Evolutionary conservation across 2,888 invertebrate species (phyloP), one percentile per base, ranked within the genome.

Genomic region (Hypomecis atomaria): DNA sequence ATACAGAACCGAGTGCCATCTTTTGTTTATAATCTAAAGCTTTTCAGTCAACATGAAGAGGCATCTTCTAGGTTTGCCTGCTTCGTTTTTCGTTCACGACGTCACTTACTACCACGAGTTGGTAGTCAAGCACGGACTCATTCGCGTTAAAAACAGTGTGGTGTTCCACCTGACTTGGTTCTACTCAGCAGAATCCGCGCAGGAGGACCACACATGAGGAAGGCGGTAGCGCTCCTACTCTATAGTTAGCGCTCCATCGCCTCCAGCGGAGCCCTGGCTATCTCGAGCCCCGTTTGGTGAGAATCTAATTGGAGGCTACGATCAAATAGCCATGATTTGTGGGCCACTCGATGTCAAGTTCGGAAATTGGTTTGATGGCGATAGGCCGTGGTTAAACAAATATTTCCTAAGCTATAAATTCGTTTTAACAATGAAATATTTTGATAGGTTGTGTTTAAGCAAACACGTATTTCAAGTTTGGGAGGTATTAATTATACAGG

Each of bases 141-240:
- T 23, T 23, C 3, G 23, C 23, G 23, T 2, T 23, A 23, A 23
- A 23, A 23, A 23, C n/a, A 23, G 1, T 23, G 23, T 23, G 23
- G 23, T 23, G 4, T 1, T 45, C 23, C 5, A 9, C 7, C 45
- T 9, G 9, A 9, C 9, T 45, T 34, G 34, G 9, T 47, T 10
- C 48, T 50, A 5, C n/a, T 6, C 48, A 34, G 52, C 5, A 68
- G 81, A 77, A n/a, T n/a, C 79, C 82, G 75, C 81, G 78, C 77
- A 59, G 53, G 65, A 58, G 72, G 87, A 85, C 87, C 87, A 85
- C 87, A 87, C 87, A 86, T 70, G 81, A 72, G 77, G 85, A 75
- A 79, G 84, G 82, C 82, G 83, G 86, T 85, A 83, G 82, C 81
- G 63, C 13, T 59, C 60, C 71, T 66, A 72, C 78, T 71, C 78